Conservation (phyloP, 35 echinoderm and acorn worm genomes). For the Apostichopus parvimensis region DNA sequence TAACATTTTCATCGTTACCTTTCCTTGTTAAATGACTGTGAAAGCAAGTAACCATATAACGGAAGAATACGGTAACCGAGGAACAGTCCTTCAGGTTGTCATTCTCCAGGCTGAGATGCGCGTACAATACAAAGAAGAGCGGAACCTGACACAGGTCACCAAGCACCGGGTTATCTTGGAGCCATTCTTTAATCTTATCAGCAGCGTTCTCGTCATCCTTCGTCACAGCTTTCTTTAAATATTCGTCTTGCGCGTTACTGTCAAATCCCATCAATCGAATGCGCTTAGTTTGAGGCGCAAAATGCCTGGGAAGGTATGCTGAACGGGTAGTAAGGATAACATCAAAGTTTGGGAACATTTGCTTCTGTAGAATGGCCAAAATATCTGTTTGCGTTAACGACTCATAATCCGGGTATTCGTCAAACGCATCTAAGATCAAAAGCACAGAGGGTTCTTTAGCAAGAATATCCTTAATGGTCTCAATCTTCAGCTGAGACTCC, state of each 20-base stretch:
- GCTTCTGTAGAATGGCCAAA: not conserved
- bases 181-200: not conserved
- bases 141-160: conserved; percentile 7
- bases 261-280: conserved; percentile 14
- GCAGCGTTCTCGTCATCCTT: not conserved
- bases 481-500: not conserved
- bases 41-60: conserved; percentile 23
- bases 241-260: not conserved
- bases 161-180: conserved; percentile 15
- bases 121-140: conserved; percentile 21
- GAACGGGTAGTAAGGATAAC: conserved; percentile 23
- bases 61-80: conserved; percentile 24
- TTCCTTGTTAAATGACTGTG: conserved; percentile 1
- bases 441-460: not conserved
- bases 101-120: conserved; percentile 1
- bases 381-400: not conserved
- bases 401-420: conserved; percentile 5
- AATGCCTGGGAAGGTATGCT: not conserved
- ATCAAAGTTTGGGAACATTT: conserved; percentile 24
- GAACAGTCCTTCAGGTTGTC: not conserved
- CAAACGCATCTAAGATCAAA: conserved; percentile 10
- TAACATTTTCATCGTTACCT: not conserved
- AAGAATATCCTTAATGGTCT: not conserved
- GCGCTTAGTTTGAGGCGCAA: not conserved
- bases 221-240: not conserved